Evolutionary conservation across 1,140 invertebrate species (phyloP), one percentile per base, ranked within the genome.

Genomic region (Lordiphosa stackelbergi): DNA sequence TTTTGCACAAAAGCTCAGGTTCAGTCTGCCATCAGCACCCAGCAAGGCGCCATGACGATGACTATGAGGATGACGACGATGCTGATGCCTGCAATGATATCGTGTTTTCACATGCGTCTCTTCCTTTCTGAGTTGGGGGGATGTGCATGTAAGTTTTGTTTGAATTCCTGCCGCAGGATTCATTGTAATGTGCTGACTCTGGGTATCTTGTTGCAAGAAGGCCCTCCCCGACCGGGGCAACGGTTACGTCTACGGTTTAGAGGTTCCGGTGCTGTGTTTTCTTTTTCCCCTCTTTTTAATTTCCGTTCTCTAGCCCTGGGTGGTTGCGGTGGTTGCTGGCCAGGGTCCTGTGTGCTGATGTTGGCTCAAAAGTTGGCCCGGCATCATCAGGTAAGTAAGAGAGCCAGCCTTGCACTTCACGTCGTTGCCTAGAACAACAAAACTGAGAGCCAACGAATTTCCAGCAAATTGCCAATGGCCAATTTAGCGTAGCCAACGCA

Each of bases 241-340:
- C 69, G 66, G 59, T 58, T 63, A 71, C 60, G 64, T 46, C 68
- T 57, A 52, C 57, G 74, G 74, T 63, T 78, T 78, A 78, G 73
- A 71, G 75, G 59, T 75, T 68, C 59, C 75, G 66, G 38, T 70
- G 64, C 71, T 42, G 24, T 81, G 77, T 83, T 84, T 83, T 84
- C 72, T 73, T 83, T 77, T 69, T 83, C 52, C 78, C 49, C 28
- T 70, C 71, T 68, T 83, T 83, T 77, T 83, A 83, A 83, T 83
- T 83, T 83, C 73, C 77, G 69, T 59, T 83, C 74, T 62, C 35
- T 57, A 43, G 57, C 73, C 66, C 47, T 66, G 52, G 69, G 69
- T 16, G 31, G 45, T 66, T 46, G 62, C 11, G 12, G 42, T 36
- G 62, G 56, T 11, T 53, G 36, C 46, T 41, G 19, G 22, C 22